phyloP scores from a whole-genome alignment of 2,888 invertebrate genomes.

The Thyatira batis region DNA sequence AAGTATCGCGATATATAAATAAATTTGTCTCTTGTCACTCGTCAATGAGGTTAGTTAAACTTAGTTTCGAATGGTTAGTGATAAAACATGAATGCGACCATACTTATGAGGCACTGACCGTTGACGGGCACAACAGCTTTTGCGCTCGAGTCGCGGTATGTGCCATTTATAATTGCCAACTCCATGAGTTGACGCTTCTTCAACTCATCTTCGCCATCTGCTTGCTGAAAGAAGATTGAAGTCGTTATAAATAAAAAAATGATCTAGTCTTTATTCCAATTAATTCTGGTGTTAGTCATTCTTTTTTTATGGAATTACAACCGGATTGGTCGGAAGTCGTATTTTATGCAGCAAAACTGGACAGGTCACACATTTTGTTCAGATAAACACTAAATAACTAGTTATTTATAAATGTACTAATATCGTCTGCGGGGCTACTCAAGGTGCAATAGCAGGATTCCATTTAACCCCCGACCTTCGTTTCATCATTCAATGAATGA shows the following conservation, averaged over 20 bases:
- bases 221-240: conserved; percentile 87
- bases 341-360: too few relatives aligned
- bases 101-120: conserved; percentile 86
- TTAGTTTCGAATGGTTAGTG: conserved; percentile 54
- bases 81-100: conserved; percentile 79
- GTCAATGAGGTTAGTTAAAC: conserved; percentile 23
- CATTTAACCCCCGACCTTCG: too few relatives aligned
- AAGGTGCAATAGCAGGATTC: too few relatives aligned
- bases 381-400: too few relatives aligned
- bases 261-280: not conserved
- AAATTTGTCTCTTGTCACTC: too few relatives aligned
- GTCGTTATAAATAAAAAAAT: conserved; percentile 5
- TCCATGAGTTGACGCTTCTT: conserved; percentile 99
- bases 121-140: conserved; percentile 91
- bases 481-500: too few relatives aligned
- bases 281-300: not conserved
- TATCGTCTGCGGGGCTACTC: too few relatives aligned
- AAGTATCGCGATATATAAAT: conserved; percentile 5
- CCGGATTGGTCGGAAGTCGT: not conserved
- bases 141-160: conserved; percentile 97
- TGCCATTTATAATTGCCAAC: conserved; percentile 99
- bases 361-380: too few relatives aligned
- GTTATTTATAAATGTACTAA: too few relatives aligned
- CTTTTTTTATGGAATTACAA: not conserved
- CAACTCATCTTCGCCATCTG: conserved; percentile 99